Evolutionary conservation across 2,888 invertebrate genomes (phyloP).

Genomic region (Drosophila fulvimacula): DNA sequence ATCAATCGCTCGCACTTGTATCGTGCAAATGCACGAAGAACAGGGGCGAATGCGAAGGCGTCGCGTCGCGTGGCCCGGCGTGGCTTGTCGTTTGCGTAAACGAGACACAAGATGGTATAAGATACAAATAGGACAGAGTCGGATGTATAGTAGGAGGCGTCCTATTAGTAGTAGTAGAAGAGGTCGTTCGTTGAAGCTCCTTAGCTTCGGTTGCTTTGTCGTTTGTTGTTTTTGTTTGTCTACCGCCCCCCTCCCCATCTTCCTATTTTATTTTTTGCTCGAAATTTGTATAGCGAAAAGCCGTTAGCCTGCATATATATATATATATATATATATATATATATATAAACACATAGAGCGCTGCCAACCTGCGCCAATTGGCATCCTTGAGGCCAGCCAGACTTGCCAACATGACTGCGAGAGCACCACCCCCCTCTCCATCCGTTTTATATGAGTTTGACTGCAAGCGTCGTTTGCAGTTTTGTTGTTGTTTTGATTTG

Average conservation of each 20-base stretch:
- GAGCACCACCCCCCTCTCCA: constrained; percentile 11
- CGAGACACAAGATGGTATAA: constrained; percentile 39
- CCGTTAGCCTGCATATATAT: constrained; percentile 60
- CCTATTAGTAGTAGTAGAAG: constrained; percentile 28
- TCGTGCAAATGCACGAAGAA: constrained; percentile 65
- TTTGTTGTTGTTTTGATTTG: constrained; percentile 60
- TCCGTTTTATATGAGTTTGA: constrained; percentile 8
- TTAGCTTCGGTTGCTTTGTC: constrained; percentile 65
- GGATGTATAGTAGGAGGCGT: constrained; percentile 13
- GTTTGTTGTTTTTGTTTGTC: constrained; percentile 74
- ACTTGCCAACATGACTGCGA: constrained; percentile 45
- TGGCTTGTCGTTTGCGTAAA: constrained; percentile 31
- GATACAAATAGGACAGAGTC: constrained; percentile 21
- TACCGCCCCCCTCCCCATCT: constrained; percentile 17
- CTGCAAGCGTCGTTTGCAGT: constrained; percentile 28
- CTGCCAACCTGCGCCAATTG: constrained; percentile 74
- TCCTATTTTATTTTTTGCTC: constrained; percentile 35
- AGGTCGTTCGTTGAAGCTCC: constrained; percentile 41
- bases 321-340: constrained; percentile 33
- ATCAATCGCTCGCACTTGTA: constrained; percentile 79
- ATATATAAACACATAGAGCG: constrained; percentile 42
- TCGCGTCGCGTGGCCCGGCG: constrained; percentile 23
- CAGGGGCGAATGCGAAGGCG: constrained; percentile 27
- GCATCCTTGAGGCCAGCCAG: constrained; percentile 64
- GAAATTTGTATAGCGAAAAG: constrained; percentile 62